Base-by-base conservation (phyloP, 1,140 invertebrate genomes). In the Pectinophora gossypiella region DNA sequence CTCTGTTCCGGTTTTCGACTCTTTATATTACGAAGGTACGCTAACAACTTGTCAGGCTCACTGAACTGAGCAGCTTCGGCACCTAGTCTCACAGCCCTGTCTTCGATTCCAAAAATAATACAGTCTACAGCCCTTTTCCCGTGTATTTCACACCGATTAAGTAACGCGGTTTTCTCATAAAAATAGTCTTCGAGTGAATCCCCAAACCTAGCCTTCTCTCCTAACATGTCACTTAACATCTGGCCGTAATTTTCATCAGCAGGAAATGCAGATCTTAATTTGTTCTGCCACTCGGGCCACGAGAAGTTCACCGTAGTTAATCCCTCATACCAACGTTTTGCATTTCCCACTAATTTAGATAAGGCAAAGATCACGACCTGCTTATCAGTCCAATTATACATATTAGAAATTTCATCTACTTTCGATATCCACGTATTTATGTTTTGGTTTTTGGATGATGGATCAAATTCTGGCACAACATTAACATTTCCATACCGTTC, bases 381-480 rank as follows among this genome's bases (percentile, higher is more conserved):
- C 13, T n/a, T 38, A 38, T 38, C 36, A n/a, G 36, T 38, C 36
- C 36, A 38, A 3, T 38, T n/a, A 38, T 38, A 38, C 36, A 38
- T 7, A 7, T 4, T 38, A 9, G 36, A 5, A 15, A 5, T n/a
- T 15, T 38, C 36, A 38, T 38, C 13, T 10, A 38, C 36, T 38
- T 38, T 38, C 36, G 13, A 7, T n/a, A n/a, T n/a, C n/a, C n/a
- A n/a, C n/a, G n/a, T n/a, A n/a, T n/a, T n/a, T n/a, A n/a, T n/a
- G n/a, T n/a, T n/a, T n/a, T n/a, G n/a, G n/a, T n/a, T n/a, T n/a
- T n/a, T n/a, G n/a, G n/a, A n/a, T n/a, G n/a, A n/a, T n/a, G n/a
- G n/a, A n/a, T n/a, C n/a, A n/a, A n/a, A n/a, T n/a, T n/a, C n/a
- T n/a, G n/a, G n/a, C n/a, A n/a, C n/a, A n/a, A n/a, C n/a, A n/a